Evolutionary conservation across 2,797 vertebrate species (phyloP), one percentile per base, ranked within the genome.

Genomic region (Arvicola amphibius): DNA sequence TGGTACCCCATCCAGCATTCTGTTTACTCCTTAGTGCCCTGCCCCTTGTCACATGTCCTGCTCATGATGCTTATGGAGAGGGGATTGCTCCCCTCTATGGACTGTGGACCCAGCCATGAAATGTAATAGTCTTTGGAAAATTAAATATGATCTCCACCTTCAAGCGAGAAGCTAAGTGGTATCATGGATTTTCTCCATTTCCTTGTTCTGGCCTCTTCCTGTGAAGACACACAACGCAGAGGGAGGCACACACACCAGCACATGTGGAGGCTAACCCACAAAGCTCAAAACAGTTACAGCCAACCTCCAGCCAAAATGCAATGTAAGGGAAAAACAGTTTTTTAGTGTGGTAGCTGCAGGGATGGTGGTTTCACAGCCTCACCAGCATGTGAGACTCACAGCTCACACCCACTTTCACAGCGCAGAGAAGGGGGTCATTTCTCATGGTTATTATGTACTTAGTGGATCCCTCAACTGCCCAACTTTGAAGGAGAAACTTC

Each of bases 61-160:
- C 6, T 37, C 40, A 3, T 25, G 19, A 3, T 76, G 3, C 2
- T 46, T n/a, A 40, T 8, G 4, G 14, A 23, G n/a, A 88, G 4
- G 19, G 12, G 13, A 21, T 2, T 0, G 46, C 21, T 8, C 23
- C 29, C 0, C 56, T 12, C 21, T 14, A 21, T 0, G 34, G 21
- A 25, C 25, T 65, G 56, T 48, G 43, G 9, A 67, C 5, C 74
- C 46, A 61, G 10, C 29, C 53, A 34, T 11, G 71, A 21, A 48
- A 65, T 8, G 23, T 53, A 65, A 46, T 29, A 76, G 3, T 67
- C 37, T 61, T 59, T 34, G 29, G 16, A 13, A 53, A 86, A 59
- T 59, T 61, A 91, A 84, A 91, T 73, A 5, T 46, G 53, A 67
- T 16, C 5, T 46, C 67, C 7, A n/a, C 69, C 71, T 77, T 69